phyloP scores from a whole-genome alignment of 2,113 vertebrate genomes.

The Trogon surrucura region DNA sequence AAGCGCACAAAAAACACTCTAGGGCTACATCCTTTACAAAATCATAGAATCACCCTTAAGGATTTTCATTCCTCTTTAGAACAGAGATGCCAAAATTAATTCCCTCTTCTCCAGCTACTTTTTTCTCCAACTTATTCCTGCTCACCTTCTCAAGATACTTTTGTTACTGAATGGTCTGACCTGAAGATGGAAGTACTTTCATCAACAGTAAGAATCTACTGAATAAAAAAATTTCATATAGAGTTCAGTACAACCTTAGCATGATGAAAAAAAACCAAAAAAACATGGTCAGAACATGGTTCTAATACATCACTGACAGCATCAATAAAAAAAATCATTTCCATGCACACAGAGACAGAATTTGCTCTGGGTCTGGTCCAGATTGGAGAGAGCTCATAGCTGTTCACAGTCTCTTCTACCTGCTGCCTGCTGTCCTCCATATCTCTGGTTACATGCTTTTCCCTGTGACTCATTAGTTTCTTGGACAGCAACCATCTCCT shows the following conservation, averaged over 20 bases:
- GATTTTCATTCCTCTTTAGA: background rate
- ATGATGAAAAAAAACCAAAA: background rate
- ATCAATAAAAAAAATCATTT: background rate
- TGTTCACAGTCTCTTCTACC: background rate
- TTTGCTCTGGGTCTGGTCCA: background rate
- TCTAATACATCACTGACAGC: background rate
- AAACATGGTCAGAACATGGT: too few species aligned
- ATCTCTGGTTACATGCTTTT: background rate
- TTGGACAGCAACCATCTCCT: background rate
- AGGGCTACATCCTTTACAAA: background rate
- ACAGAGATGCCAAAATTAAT: background rate
- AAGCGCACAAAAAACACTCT: background rate
- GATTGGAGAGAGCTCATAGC: background rate
- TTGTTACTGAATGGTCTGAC: background rate
- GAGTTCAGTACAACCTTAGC: background rate
- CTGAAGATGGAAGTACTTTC: background rate
- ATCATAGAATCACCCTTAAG: too few species aligned
- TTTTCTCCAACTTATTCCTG: background rate
- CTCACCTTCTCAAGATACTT: background rate
- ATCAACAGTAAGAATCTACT: background rate
- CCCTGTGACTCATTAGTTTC: background rate
- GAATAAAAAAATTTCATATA: background rate
- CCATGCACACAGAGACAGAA: background rate
- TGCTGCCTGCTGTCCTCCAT: background rate
- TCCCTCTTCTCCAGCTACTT: background rate